Conservation (phyloP, 2,888 invertebrate species). For the Cantharis nigra region DNA sequence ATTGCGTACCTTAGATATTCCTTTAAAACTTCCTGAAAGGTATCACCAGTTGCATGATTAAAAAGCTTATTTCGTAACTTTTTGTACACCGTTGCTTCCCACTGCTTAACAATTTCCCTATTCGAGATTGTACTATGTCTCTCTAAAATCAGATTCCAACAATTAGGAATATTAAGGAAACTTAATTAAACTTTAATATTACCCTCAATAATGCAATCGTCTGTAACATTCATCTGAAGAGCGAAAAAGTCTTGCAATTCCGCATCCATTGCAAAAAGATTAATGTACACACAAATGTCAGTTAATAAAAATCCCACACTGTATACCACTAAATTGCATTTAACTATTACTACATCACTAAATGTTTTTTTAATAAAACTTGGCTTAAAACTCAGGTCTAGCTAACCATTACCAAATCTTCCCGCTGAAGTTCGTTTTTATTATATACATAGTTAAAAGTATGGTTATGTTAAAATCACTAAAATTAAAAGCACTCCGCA, state of each 20-base stretch:
- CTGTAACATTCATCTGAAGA: conserved; percentile 6
- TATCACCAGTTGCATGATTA: conserved; percentile 32
- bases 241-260: conserved; percentile 2
- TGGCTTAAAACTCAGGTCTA: background rate
- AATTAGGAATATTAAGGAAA: background rate
- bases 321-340: background rate
- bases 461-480: background rate
- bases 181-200: background rate
- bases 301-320: background rate
- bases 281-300: background rate
- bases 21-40: conserved; percentile 35
- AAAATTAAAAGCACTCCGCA: background rate
- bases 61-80: conserved; percentile 30
- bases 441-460: background rate
- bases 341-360: background rate
- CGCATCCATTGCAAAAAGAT: background rate
- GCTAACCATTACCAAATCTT: background rate
- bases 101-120: conserved; percentile 30
- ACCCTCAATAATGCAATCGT: conserved; percentile 1
- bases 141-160: background rate
- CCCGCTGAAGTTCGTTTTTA: background rate
- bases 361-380: background rate
- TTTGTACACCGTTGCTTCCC: conserved; percentile 36
- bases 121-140: background rate
- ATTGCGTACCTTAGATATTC: conserved; percentile 40